Base-by-base conservation (phyloP, 2,797 vertebrate genomes). In the Carapus acus region DNA sequence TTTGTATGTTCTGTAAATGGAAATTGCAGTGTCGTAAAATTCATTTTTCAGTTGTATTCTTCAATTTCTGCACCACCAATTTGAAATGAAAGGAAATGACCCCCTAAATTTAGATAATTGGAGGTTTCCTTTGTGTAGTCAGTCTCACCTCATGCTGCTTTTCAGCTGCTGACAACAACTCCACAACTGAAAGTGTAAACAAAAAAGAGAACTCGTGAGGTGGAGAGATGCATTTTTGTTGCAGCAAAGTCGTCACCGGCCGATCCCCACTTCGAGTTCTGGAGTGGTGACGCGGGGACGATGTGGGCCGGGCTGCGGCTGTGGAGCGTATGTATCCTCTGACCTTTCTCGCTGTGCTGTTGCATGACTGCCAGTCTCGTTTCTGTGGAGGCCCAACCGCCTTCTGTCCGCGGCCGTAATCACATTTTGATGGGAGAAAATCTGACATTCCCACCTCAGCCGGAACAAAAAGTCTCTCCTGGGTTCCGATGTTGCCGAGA, bases 281-380 rank as follows among this genome's bases (percentile, higher is more conserved):
- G 82, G 84, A 80, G 78, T 83, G 86, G 83, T 87, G 85, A 86
- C 87, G 84, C 78, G 83, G 81, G 79, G 81, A 85, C 76, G 85
- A 85, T 82, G 79, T 83, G 85, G 78, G 77, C 85, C 68, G 78
- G 79, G 75, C 81, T 79, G 82, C 82, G 83, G 83, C 81, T 82
- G 84, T 81, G 83, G 73, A 83, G 87, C 89, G 88, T 89, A 90
- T 89, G 88, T 90, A 90, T 88, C 79, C 78, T 84, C 86, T 84
- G 81, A 84, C 85, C 83, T 80, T 85, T 83, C 85, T 84, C 76
- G 74, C 84, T 88, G 86, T 85, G 86, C 88, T 83, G 86, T 89
- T 90, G 87, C 86, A 90, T 89, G 87, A 86, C 68, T 78, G 66
- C 81, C 81, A 77, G 76, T 79, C 78, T 78, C 79, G 66, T 83